Base-by-base conservation (phyloP, 2,113 vertebrate genomes). In the Nicator chloris region DNA sequence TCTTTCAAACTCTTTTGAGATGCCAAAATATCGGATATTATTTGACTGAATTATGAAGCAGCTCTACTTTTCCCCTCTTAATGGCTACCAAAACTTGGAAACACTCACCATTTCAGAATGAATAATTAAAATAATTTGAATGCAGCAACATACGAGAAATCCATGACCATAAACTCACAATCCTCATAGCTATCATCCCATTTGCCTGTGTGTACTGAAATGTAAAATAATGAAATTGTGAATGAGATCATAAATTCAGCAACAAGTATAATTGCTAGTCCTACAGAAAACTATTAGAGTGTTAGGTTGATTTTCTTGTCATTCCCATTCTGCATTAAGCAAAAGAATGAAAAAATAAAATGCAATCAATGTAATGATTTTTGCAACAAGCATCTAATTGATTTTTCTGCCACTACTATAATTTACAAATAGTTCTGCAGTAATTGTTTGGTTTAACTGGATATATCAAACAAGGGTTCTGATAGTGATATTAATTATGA, bases 371-470 rank as follows among this genome's bases (percentile, higher is more conserved):
- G 61, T 49, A 78, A 82, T 45, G 45, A 82, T 84, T 92, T 92
- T 91, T 91, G 49, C 49, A 91, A 89, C 77, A 89, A 95, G 49
- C 47, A 57, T 49, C 37, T 72, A 87, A 95, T 69, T 65, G 86
- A 95, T 93, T 93, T 93, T 96, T 85, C 89, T 93, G 86, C 73
- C 6, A 5, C 65, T 60, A 19, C n/a, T 54, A 20, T 64, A 76
- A 93, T 89, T 95, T 75, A 91, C 81, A 91, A 93, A 78, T 84
- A 84, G 84, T 53, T 23, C 30, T 60, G 15, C 3, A 42, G 70
- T 47, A 85, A 85, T 76, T 79, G 45, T 68, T 95, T 71, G 14
- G 40, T 79, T 95, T 68, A 92, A 91, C 31, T 64, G 56, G 63
- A 86, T 92, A 37, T 40, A 86, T 59, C 80, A 93, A 37, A 70